Base-by-base conservation (phyloP, 2,888 invertebrate species). In the Tethea ocularis region DNA sequence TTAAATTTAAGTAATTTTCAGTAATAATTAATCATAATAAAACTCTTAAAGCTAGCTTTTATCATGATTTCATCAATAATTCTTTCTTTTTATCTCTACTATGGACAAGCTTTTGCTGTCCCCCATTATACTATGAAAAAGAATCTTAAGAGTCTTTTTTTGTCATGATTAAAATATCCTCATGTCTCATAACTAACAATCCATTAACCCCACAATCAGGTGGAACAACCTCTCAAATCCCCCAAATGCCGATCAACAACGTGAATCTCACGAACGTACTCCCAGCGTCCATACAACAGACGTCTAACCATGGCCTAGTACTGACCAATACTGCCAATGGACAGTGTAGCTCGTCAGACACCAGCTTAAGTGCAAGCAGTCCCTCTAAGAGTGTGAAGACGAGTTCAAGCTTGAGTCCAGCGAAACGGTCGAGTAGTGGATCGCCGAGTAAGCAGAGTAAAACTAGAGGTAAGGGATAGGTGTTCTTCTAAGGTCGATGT, bases 301-400 rank as follows among this genome's bases (percentile, higher is more conserved):
- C 86, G 0, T 75, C 85, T 2, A 77, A 63, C n/a, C 86, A 88
- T 65, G 88, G 78, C 10, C 77, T 85, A 29, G 89, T 84, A 0
- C 75, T 86, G 8, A 83, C 85, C 26, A 85, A 74, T 78, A 88
- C 77, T 59, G 85, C 88, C 11, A 93, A 88, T 65, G 93, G 87
- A 8, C 93, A 90, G 66, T 93, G 93, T 74, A 93, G 93, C 54
- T 93, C 93, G 0, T 93, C 93, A 0, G 93, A 93, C 71, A 93
- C 93, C 11, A 89, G 96, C 75, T 83, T 95, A 41, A 96, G 95
- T 72, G 96, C 96, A 52, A 96, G 96, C 68, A 97, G 97, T 77
- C 97, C 97, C 0, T 97, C 97, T 57, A 96, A 97, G 83, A 97
- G 97, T 84, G 95, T 97, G 13, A 97, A 97, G 81, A 97, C 97